These are phyloP conservation scores for Podarcis muralis DNA, from an alignment of 2,113 vertebrate species.

Conservation along the genomic window DNA sequence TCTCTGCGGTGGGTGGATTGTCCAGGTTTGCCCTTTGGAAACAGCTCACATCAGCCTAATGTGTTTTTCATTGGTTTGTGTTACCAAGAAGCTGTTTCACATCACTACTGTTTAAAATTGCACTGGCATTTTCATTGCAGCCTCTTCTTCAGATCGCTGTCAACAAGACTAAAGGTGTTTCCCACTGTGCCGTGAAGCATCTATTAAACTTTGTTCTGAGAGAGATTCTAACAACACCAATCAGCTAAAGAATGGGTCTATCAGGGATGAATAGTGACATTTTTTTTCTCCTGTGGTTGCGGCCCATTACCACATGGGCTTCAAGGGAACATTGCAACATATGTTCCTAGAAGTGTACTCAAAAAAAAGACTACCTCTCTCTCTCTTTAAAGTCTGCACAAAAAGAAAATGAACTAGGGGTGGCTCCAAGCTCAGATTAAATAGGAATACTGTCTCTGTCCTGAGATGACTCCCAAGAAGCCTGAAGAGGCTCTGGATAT, in stretches of 20 bases:
- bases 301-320: neutral
- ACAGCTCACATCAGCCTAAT: neutral
- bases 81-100: conserved; percentile 15
- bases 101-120: conserved; percentile 21
- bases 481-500: neutral
- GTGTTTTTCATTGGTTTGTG: neutral
- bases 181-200: neutral
- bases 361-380: conserved; percentile 10
- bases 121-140: conserved; percentile 21
- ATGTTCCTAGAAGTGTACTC: neutral
- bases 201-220: neutral
- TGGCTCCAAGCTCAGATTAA: conserved; percentile 4
- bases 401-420: neutral
- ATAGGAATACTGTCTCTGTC: neutral
- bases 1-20: neutral
- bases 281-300: neutral
- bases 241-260: neutral
- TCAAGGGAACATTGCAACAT: neutral
- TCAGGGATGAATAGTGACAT: neutral
- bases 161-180: conserved; percentile 35
- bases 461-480: conserved; percentile 10
- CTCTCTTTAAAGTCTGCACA: neutral
- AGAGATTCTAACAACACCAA: neutral
- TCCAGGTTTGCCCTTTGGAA: conserved; percentile 7
- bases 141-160: conserved; percentile 29